phyloP scores from a whole-genome alignment of 1,140 invertebrate species.

The Magallana ariakensis region DNA sequence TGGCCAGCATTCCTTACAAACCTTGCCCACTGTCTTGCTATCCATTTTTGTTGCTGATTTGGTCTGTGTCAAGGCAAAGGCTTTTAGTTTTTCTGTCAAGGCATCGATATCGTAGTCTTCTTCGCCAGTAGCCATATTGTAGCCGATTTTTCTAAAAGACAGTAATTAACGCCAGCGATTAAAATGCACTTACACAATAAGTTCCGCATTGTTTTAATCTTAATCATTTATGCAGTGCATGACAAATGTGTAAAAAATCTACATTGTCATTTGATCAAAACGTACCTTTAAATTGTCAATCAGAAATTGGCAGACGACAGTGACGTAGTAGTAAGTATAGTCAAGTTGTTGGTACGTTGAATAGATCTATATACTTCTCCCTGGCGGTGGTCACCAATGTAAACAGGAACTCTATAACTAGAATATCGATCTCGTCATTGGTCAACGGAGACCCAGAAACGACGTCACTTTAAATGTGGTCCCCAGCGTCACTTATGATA shows the following conservation, averaged over 20 bases:
- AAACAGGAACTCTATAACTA: neutral
- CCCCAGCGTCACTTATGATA: neutral
- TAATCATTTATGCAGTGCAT: too few relatives aligned
- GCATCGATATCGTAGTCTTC: slow-evolving; percentile 8
- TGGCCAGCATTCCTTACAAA: slow-evolving; percentile 2
- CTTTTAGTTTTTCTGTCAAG: slow-evolving; percentile 10
- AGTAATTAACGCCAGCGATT: too few relatives aligned
- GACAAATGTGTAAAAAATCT: too few relatives aligned
- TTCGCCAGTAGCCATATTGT: neutral
- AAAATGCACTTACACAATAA: too few relatives aligned
- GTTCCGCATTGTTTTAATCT: too few relatives aligned
- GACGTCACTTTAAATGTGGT: neutral
- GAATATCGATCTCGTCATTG: neutral
- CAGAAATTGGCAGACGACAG: neutral
- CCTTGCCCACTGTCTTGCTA: slow-evolving; percentile 9
- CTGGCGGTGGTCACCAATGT: neutral
- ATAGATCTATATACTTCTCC: neutral
- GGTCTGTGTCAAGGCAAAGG: neutral
- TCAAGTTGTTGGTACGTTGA: too few relatives aligned
- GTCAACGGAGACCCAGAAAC: neutral
- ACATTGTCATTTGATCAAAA: neutral
- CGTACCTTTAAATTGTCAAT: slow-evolving; percentile 21
- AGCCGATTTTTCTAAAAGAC: too few relatives aligned
- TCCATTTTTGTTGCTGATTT: neutral
- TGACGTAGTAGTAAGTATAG: neutral